phyloP scores from a whole-genome alignment of 2,888 invertebrate species.

The Catocala fraxini region DNA sequence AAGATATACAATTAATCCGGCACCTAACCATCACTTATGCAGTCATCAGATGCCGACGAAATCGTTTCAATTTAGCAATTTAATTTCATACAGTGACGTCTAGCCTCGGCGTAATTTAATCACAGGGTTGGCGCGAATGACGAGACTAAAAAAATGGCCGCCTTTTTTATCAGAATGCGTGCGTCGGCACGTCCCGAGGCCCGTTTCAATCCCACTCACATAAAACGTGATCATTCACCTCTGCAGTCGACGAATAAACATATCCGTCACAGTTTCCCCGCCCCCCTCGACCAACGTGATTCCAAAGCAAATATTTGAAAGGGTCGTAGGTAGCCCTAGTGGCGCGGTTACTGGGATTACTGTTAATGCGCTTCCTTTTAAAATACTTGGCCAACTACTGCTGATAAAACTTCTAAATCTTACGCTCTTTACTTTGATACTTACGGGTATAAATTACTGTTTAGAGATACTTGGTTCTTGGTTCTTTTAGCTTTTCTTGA shows the following conservation, averaged over 20 bases:
- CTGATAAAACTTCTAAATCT: background rate
- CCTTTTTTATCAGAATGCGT: slow-evolving; percentile 67
- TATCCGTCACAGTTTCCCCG: slow-evolving; percentile 64
- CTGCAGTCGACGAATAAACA: slow-evolving; percentile 69
- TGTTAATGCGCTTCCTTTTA: slow-evolving; percentile 12
- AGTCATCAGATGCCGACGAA: slow-evolving; percentile 23
- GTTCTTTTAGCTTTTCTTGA: no score
- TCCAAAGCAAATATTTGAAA: slow-evolving; percentile 60
- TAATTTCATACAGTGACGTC: slow-evolving; percentile 59
- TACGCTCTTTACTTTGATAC: background rate
- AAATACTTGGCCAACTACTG: background rate
- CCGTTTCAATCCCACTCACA: slow-evolving; percentile 73
- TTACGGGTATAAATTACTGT: no score
- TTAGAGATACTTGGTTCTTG: no score
- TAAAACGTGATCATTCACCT: slow-evolving; percentile 80
- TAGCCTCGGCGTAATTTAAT: slow-evolving; percentile 69
- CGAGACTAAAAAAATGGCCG: slow-evolving; percentile 53
- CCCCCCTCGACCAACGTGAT: slow-evolving; percentile 48
- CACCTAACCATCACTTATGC: slow-evolving; percentile 9
- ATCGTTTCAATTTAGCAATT: slow-evolving; percentile 46
- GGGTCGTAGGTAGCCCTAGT: slow-evolving; percentile 4
- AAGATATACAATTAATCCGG: background rate
- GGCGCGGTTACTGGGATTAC: slow-evolving; percentile 13
- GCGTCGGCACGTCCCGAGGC: slow-evolving; percentile 69
- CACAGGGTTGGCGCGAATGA: slow-evolving; percentile 56